phyloP scores from a whole-genome alignment of 2,888 invertebrate genomes.

The Oscheius sp. region DNA sequence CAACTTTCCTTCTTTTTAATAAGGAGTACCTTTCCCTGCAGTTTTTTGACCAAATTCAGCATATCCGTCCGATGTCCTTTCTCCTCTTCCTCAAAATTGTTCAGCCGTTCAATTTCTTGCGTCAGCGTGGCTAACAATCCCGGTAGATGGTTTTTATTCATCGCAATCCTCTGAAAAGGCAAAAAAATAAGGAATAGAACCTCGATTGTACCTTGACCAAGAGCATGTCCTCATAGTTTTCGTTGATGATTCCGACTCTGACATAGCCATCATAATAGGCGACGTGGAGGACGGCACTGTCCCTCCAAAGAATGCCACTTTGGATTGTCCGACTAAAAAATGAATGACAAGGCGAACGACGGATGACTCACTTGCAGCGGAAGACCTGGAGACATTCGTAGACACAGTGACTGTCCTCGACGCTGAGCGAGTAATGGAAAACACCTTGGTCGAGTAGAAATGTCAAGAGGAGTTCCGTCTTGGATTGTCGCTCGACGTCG shows the following conservation, averaged over 20 bases:
- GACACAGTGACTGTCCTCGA: conserved; percentile 35
- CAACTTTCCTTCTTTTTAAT: neutral
- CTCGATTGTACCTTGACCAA: conserved; percentile 44
- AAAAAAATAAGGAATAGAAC: no score
- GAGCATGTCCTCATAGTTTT: conserved; percentile 60
- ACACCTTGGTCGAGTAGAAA: conserved; percentile 53
- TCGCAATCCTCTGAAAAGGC: conserved; percentile 43
- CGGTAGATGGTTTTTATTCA: conserved; percentile 45
- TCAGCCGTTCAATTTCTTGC: conserved; percentile 48
- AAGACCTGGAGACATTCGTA: conserved; percentile 54
- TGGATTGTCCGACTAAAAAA: conserved; percentile 49
- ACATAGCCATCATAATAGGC: conserved; percentile 58
- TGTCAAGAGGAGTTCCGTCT: conserved; percentile 49
- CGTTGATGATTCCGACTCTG: conserved; percentile 54
- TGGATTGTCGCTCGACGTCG: conserved; percentile 52
- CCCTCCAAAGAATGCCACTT: conserved; percentile 52
- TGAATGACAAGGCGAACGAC: neutral
- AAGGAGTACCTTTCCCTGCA: conserved; percentile 29
- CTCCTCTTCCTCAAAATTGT: conserved; percentile 49
- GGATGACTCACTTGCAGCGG: conserved; percentile 49
- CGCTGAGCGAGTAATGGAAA: conserved; percentile 54
- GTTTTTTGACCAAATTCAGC: conserved; percentile 40
- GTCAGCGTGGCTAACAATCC: conserved; percentile 42
- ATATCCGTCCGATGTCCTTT: conserved; percentile 46
- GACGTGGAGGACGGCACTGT: conserved; percentile 49